Percentiles rank a stretch among this genome's conserved stretches.
phyloP scores from a whole-genome alignment of 1,140 invertebrate genomes.

The Heliconius himera region DNA sequence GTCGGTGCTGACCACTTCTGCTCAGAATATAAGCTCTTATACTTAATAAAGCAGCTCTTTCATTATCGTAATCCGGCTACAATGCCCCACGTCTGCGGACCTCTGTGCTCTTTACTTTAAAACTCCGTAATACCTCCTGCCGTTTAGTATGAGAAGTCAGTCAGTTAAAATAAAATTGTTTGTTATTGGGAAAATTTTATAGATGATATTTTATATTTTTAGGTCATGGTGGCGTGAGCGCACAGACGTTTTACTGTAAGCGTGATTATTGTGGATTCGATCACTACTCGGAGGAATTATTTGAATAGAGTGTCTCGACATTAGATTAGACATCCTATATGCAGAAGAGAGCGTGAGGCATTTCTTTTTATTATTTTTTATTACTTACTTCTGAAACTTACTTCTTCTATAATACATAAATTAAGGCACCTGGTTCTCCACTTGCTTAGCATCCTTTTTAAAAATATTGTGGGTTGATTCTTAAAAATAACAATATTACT shows the following conservation, averaged over 20 bases:
- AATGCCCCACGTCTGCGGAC: conserved; percentile 39
- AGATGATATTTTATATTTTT: too few species aligned
- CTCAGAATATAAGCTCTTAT: conserved; percentile 66
- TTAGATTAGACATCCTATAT: neutral
- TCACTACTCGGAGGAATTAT: too few species aligned
- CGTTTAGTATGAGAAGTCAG: neutral
- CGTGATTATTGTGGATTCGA: too few species aligned
- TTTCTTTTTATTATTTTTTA: neutral
- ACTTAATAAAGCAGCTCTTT: conserved; percentile 68
- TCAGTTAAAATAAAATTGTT: neutral
- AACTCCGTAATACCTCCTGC: conserved; percentile 23
- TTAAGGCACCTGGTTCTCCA: too few species aligned
- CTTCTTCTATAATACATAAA: too few species aligned
- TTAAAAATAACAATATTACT: too few species aligned
- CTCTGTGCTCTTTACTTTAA: conserved; percentile 31
- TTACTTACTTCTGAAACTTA: too few species aligned
- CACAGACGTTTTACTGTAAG: too few species aligned
- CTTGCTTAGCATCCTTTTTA: neutral
- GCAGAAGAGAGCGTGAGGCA: neutral
- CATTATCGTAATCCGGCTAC: conserved; percentile 67
- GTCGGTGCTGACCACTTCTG: conserved; percentile 57
- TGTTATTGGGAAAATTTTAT: too few species aligned
- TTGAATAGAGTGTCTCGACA: neutral
- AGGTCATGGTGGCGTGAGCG: too few species aligned
- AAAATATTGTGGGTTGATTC: neutral